These are phyloP conservation scores for Scaptomyza reducta DNA, from an alignment of 2,888 invertebrate genomes.

Conservation along the genomic window DNA sequence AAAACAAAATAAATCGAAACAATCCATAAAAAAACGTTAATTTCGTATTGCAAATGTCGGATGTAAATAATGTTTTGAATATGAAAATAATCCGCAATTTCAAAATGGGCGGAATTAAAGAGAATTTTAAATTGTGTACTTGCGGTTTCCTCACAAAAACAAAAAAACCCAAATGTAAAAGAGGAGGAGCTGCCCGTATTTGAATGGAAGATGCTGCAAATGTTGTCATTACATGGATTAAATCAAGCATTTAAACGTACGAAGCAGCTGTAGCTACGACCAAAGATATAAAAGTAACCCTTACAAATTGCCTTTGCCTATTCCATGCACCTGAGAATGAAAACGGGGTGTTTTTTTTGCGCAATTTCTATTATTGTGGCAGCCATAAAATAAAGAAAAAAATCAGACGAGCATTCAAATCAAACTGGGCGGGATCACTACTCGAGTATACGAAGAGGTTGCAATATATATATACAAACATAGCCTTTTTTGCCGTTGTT, in stretches of 20 bases:
- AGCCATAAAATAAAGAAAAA: slow-evolving; percentile 21
- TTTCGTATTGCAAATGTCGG: slow-evolving; percentile 30
- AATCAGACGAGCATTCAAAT: slow-evolving; percentile 24
- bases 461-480: background rate
- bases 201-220: slow-evolving; percentile 66
- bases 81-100: slow-evolving; percentile 46
- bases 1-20: background rate
- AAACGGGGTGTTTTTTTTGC: slow-evolving; percentile 34
- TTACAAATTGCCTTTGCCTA: slow-evolving; percentile 5
- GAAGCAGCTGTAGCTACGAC: slow-evolving; percentile 43
- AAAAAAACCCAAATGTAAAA: background rate
- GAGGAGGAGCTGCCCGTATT: slow-evolving; percentile 47
- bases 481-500: slow-evolving; percentile 13
- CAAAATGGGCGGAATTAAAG: slow-evolving; percentile 30
- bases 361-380: slow-evolving; percentile 59
- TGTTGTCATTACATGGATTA: slow-evolving; percentile 72
- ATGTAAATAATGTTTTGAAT: slow-evolving; percentile 51
- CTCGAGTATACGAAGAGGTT: slow-evolving; percentile 1
- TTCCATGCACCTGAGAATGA: slow-evolving; percentile 52
- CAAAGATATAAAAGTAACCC: slow-evolving; percentile 41
- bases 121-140: slow-evolving; percentile 26
- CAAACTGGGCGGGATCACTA: slow-evolving; percentile 10
- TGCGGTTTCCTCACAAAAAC: slow-evolving; percentile 47
- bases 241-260: slow-evolving; percentile 56
- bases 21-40: slow-evolving; percentile 9